These are phyloP conservation scores for Salpingus planirostris DNA, from an alignment of 2,888 invertebrate genomes.

Conservation along the genomic window DNA sequence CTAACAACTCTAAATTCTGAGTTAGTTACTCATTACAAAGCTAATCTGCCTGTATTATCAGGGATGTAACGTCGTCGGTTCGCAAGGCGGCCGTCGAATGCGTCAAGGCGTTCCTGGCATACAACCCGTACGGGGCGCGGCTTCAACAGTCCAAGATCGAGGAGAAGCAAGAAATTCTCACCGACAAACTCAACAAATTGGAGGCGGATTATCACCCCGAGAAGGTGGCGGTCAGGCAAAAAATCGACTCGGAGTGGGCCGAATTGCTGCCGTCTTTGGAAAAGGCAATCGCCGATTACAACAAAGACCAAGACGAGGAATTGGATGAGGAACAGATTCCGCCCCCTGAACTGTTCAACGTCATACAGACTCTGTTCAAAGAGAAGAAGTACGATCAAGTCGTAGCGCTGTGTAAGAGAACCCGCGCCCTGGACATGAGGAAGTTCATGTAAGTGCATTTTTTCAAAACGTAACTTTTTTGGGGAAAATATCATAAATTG, in stretches of 20 bases:
- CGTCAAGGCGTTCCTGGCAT: conserved; percentile 67
- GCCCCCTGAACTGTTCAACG: not conserved
- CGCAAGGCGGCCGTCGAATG: conserved; percentile 77
- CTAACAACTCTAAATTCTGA: too few species aligned
- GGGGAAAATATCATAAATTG: too few species aligned
- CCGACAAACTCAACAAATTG: conserved; percentile 21
- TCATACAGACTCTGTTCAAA: not conserved
- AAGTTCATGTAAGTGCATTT: too few species aligned
- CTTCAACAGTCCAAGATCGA: conserved; percentile 42
- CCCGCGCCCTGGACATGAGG: conserved; percentile 22
- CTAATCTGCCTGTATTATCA: too few species aligned
- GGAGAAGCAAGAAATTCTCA: conserved; percentile 51
- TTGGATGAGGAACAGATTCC: not conserved
- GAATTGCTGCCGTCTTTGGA: not conserved
- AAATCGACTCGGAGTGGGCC: conserved; percentile 29
- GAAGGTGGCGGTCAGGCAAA: conserved; percentile 39
- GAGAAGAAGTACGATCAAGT: not conserved
- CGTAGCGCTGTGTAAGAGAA: not conserved
- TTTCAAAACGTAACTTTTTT: too few species aligned
- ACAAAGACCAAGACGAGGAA: not conserved
- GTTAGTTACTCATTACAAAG: too few species aligned
- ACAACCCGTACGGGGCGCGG: conserved; percentile 74
- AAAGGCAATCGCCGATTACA: not conserved
- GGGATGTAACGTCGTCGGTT: conserved; percentile 68
- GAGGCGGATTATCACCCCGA: conserved; percentile 53